A percentile compares a stretch with the other conserved stretches of the same genome.
Evolutionary conservation across 1,140 invertebrate genomes (phyloP).

Genomic region (Leptinotarsa texana): DNA sequence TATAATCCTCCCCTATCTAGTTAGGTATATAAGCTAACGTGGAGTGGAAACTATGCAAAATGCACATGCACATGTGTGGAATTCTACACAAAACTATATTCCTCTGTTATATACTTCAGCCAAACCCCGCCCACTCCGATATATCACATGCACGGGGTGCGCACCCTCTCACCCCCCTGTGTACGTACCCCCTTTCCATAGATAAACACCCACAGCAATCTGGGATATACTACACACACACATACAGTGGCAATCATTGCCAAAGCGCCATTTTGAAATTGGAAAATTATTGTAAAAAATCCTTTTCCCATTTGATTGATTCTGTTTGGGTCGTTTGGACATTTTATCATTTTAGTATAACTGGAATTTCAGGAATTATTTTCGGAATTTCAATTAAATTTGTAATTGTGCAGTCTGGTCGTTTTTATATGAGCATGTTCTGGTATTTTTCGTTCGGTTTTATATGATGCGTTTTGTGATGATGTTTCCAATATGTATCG

Average conservation of each 20-base stretch:
- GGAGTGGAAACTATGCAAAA: conserved; percentile 27
- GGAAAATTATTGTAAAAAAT: conserved; percentile 28
- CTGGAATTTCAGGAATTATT: not conserved
- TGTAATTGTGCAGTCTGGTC: not conserved
- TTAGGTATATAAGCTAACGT: conserved; percentile 29
- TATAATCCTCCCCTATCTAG: conserved; percentile 24
- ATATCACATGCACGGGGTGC: conserved; percentile 41
- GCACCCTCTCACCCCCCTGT: conserved; percentile 32
- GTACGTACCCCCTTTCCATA: conserved; percentile 37
- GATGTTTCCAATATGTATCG: no score
- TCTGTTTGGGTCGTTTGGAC: conserved; percentile 15
- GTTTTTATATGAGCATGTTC: not conserved
- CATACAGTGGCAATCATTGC: conserved; percentile 37
- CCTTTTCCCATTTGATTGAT: conserved; percentile 23
- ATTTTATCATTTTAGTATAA: not conserved
- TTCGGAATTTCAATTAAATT: not conserved
- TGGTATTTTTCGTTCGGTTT: no score
- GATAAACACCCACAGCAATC: conserved; percentile 34
- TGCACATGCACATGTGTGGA: conserved; percentile 28
- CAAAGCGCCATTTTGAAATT: conserved; percentile 39
- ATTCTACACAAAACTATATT: conserved; percentile 42
- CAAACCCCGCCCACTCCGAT: conserved; percentile 39
- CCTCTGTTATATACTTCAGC: conserved; percentile 39
- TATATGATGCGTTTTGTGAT: no score
- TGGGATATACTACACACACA: conserved; percentile 25